phyloP scores from a whole-genome alignment of 2,113 vertebrate species.

The Bettongia penicillata region DNA sequence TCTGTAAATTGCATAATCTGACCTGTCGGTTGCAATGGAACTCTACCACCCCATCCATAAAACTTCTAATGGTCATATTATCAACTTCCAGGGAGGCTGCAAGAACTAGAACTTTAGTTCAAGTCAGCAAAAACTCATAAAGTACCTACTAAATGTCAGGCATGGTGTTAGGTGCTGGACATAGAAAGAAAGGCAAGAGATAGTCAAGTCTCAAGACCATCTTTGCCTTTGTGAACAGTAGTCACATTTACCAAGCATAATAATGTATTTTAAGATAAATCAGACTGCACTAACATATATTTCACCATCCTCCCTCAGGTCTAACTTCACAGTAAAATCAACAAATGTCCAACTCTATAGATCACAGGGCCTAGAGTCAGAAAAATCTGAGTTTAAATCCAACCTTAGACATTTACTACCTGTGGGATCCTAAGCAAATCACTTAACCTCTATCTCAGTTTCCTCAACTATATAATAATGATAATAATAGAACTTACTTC shows the following conservation, averaged over 20 bases:
- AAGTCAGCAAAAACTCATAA: not conserved
- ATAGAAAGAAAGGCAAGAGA: not conserved
- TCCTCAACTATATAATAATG: not conserved
- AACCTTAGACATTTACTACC: too few species aligned
- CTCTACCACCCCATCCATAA: not conserved
- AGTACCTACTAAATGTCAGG: not conserved
- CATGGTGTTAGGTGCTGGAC: not conserved
- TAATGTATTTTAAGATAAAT: slow-evolving; percentile 56
- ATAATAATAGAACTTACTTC: not conserved
- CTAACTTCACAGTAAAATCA: not conserved
- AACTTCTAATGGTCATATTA: not conserved
- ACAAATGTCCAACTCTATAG: not conserved
- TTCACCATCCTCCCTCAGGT: not conserved
- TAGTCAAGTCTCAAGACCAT: not conserved
- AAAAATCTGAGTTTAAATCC: not conserved
- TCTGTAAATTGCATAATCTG: slow-evolving; percentile 29
- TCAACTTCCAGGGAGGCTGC: slow-evolving; percentile 17
- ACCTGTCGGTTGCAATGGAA: not conserved
- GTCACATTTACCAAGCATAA: slow-evolving; percentile 23
- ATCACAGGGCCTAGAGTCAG: not conserved
- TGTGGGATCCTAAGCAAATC: not conserved
- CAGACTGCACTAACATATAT: not conserved
- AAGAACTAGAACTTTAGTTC: not conserved
- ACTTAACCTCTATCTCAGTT: not conserved
- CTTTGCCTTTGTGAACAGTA: not conserved